Evolutionary conservation across 2,888 invertebrate genomes (phyloP).

Genomic region (Drosophila buzzatii): DNA sequence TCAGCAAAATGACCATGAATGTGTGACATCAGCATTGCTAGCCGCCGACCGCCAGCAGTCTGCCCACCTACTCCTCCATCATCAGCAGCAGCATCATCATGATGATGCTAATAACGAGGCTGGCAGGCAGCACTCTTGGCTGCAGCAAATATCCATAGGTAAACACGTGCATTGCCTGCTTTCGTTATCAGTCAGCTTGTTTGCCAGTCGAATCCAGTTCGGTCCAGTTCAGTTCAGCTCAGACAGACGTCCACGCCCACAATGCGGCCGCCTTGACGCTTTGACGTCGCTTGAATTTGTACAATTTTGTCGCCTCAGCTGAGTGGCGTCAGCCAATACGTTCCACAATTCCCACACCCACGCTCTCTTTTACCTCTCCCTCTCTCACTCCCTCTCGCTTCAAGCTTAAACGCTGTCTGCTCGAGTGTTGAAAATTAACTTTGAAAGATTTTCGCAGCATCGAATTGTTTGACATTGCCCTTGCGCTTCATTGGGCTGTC

Average conservation of each 20-base stretch:
- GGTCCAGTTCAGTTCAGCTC: slow-evolving; percentile 5
- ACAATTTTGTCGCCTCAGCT: slow-evolving; percentile 68
- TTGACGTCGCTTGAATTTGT: slow-evolving; percentile 74
- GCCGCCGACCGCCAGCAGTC: slow-evolving; percentile 4
- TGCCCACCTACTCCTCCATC: neutral
- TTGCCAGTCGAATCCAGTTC: slow-evolving; percentile 53
- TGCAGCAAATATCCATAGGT: slow-evolving; percentile 70
- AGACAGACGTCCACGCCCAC: slow-evolving; percentile 44
- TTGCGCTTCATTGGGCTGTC: slow-evolving; percentile 66
- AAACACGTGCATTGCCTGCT: slow-evolving; percentile 77
- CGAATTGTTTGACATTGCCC: slow-evolving; percentile 67
- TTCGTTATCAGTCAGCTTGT: slow-evolving; percentile 77
- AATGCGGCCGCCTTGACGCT: slow-evolving; percentile 50
- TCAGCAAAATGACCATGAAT: slow-evolving; percentile 80
- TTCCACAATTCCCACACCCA: neutral
- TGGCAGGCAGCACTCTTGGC: slow-evolving; percentile 19
- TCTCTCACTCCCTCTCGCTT: neutral
- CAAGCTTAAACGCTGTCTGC: slow-evolving; percentile 18
- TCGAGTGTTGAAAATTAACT: slow-evolving; percentile 74
- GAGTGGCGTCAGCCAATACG: slow-evolving; percentile 23
- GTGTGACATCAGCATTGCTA: slow-evolving; percentile 75
- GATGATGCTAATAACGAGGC: slow-evolving; percentile 24
- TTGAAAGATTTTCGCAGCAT: slow-evolving; percentile 69
- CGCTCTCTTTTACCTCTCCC: too few species aligned
- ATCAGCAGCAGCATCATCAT: slow-evolving; percentile 18